Conservation (phyloP, 2,113 vertebrate species). For the Taxidea taxus region DNA sequence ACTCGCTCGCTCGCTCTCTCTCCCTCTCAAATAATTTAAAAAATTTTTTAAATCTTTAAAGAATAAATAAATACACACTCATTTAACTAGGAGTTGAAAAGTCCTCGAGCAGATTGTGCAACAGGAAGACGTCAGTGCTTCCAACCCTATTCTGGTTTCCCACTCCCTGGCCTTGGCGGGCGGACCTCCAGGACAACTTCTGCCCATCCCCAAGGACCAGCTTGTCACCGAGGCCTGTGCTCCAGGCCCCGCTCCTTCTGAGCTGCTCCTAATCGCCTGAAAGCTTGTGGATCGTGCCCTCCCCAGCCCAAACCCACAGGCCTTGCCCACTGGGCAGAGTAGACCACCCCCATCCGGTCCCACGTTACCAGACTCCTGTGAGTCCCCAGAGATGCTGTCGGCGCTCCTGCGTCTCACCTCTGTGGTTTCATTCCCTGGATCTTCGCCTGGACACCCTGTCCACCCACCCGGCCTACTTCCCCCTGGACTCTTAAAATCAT, state of each 20-base stretch:
- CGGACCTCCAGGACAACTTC: rapidly evolving
- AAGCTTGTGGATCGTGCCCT: rapidly evolving
- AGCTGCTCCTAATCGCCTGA: neutral
- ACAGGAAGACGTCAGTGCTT: neutral
- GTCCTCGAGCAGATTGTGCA: neutral
- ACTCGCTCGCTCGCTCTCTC: too few species aligned
- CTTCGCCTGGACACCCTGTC: neutral
- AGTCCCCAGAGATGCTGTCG: rapidly evolving
- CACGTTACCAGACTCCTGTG: rapidly evolving
- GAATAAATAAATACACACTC: too few species aligned
- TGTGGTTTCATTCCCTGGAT: neutral
- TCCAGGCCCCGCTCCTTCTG: neutral
- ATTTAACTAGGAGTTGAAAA: neutral
- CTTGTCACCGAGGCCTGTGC: rapidly evolving
- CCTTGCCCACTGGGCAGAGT: neutral
- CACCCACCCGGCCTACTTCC: neutral
- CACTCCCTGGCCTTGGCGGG: rapidly evolving
- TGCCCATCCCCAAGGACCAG: rapidly evolving
- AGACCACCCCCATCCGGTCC: rapidly evolving
- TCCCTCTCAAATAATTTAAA: neutral
- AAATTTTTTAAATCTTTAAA: neutral
- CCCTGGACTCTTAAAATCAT: neutral
- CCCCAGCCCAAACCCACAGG: rapidly evolving
- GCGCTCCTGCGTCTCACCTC: rapidly evolving
- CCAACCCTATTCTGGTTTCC: rapidly evolving